Conservation (phyloP, 1,140 invertebrate species). For the Hylaeus anthracinus region DNA sequence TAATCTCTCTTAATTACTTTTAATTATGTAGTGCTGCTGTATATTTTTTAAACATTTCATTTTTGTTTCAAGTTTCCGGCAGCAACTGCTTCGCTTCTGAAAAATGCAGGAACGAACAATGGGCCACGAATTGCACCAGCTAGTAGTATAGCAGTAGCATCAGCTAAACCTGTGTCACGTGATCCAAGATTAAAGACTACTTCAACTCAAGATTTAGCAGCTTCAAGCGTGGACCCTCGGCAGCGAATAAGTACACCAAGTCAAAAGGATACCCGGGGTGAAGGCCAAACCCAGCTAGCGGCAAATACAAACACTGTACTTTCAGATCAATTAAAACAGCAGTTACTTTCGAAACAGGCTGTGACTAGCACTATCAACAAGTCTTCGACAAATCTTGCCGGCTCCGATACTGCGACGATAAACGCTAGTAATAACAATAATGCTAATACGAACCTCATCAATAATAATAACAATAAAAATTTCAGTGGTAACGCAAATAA, state of each 20-base stretch:
- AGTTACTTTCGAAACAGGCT: conserved; percentile 73
- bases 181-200: conserved; percentile 83
- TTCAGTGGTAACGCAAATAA: conserved; percentile 76
- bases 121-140: conserved; percentile 85
- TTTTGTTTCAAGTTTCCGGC: conserved; percentile 72
- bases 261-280: conserved; percentile 57
- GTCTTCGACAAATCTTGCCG: conserved; percentile 63
- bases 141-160: conserved; percentile 83
- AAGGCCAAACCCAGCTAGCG: conserved; percentile 59
- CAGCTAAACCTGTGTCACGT: conserved; percentile 79
- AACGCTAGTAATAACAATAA: conserved; percentile 76
- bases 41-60: conserved; percentile 14
- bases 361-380: conserved; percentile 73
- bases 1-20: no score
- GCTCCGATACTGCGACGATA: conserved; percentile 63
- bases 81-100: conserved; percentile 72
- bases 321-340: conserved; percentile 76
- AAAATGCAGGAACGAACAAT: conserved; percentile 68
- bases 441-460: conserved; percentile 72
- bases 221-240: conserved; percentile 49
- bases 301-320: conserved; percentile 71
- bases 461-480: conserved; percentile 76
- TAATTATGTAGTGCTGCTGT: neutral
- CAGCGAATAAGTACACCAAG: conserved; percentile 53
- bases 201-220: conserved; percentile 53